Evolutionary conservation across 2,113 vertebrate species (phyloP).

Genomic region (Otus sunia): DNA sequence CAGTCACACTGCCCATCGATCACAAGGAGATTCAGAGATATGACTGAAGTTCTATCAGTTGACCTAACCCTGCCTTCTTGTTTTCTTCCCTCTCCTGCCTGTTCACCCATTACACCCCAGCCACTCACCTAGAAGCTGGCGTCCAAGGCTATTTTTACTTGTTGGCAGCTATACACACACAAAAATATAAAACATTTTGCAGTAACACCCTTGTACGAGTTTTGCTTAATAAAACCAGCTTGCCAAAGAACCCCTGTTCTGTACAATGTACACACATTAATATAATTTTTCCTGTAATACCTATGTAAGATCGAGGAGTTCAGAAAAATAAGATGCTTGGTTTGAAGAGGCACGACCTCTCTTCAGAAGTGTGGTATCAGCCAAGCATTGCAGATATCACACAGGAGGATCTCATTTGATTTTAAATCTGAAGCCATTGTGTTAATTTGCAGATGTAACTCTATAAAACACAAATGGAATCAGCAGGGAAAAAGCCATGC

Average conservation of each 20-base stretch:
- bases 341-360: background rate
- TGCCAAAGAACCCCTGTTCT: background rate
- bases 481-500: background rate
- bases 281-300: background rate
- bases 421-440: background rate
- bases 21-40: background rate
- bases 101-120: background rate
- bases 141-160: background rate
- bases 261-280: background rate
- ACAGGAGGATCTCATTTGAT: background rate
- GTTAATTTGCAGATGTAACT: background rate
- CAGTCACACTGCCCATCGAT: background rate
- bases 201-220: background rate
- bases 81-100: background rate
- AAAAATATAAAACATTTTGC: background rate
- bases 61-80: background rate
- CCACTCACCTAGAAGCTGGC: background rate
- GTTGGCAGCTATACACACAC: background rate
- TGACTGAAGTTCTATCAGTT: background rate
- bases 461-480: background rate
- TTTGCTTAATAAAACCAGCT: background rate
- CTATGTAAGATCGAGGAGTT: background rate
- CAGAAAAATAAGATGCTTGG: background rate
- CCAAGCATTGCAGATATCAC: background rate
- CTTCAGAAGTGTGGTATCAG: background rate